Evolutionary conservation across 2,888 invertebrate genomes (phyloP), one percentile per base, ranked within the genome.

Genomic region (Cordilura impudica): DNA sequence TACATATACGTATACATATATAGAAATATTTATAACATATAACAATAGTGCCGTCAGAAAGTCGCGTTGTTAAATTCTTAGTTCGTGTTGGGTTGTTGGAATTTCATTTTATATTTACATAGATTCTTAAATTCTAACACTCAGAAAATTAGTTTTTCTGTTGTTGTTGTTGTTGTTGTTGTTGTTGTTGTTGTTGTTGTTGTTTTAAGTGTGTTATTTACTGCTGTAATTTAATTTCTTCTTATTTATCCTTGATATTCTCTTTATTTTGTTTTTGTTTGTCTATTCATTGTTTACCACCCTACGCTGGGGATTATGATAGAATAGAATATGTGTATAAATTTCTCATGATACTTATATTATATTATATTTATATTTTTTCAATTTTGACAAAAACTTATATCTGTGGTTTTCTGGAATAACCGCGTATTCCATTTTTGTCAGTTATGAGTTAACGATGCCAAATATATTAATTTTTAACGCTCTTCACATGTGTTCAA

Each of bases 41-140:
- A 69, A 66, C 16, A 66, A 47, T 18, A 18, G 49, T 75, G 79
- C 61, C 79, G 79, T 75, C 79, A 79, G 35, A 75, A 79, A 75
- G 79, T 79, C 79, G 73, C 35, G 60, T 19, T 45, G 21, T 47
- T 35, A 43, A 43, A 19, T 53, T 63, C 43, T 47, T 43, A 16
- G 16, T 49, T 29, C 14, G 21, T 54, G 47, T 19, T 51, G 58
- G 49, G 26, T 73, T 51, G 49, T 58, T 73, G 73, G 61, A 66
- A 74, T 78, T 78, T 73, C 19, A 67, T 23, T 19, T 65, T 72
- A n/a, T n/a, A 72, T 66, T 63, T 77, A 67, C 65, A 65, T 69
- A 51, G 39, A 63, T 63, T 56, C 39, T 29, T 21, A 31, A 31
- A 31, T 31, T 31, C 12, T 8, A 31, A 31, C 23, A 23, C 23